Conservation (phyloP, 2,797 vertebrate genomes). For the Platalea minor region DNA sequence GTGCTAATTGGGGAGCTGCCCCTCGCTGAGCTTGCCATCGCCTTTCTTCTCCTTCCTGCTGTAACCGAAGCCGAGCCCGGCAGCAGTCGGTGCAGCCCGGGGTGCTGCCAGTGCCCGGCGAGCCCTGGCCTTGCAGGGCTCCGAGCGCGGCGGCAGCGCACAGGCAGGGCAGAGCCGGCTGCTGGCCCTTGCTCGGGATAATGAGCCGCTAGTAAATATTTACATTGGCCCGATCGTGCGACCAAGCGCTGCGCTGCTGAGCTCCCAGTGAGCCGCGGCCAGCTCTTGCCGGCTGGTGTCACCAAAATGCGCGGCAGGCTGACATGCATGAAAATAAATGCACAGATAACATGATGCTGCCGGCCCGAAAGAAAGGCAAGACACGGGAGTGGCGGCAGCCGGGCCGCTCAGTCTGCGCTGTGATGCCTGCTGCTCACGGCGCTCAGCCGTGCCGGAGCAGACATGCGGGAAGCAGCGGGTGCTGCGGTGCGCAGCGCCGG, state of each 20-base stretch:
- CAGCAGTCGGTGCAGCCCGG: fast-evolving
- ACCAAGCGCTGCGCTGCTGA: not conserved
- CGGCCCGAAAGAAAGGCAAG: not conserved
- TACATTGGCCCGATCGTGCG: not conserved
- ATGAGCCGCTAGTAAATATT: not conserved
- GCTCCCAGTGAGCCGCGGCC: not conserved
- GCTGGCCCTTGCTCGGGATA: not conserved
- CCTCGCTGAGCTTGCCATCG: not conserved
- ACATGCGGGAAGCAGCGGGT: fast-evolving
- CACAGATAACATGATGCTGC: not conserved
- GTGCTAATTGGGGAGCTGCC: slow-evolving; percentile 78
- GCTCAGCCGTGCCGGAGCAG: fast-evolving
- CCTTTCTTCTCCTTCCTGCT: not conserved
- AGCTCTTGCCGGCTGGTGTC: not conserved
- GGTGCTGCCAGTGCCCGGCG: not conserved
- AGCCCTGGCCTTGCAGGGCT: not conserved
- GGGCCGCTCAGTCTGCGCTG: fast-evolving
- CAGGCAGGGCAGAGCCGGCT: not conserved
- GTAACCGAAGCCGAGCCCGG: not conserved
- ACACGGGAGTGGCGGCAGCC: fast-evolving
- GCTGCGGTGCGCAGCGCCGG: fast-evolving
- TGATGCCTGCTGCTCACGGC: fast-evolving
- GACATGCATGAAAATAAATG: fast-evolving
- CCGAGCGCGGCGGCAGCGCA: not conserved
- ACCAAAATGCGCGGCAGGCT: not conserved